Conservation (phyloP, 2,888 invertebrate genomes). For the Merodon equestris region DNA sequence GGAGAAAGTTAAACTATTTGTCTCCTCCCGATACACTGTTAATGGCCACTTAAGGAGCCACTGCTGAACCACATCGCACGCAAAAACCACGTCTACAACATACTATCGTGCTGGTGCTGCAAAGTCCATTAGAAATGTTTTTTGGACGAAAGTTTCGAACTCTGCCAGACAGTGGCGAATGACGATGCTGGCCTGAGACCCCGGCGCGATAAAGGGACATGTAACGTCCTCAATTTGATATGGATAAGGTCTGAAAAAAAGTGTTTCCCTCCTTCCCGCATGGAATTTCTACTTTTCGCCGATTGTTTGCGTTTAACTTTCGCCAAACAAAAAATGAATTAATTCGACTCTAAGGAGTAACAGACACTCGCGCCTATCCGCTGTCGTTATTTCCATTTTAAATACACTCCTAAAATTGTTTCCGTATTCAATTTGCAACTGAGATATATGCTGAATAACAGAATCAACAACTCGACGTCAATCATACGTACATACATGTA, state of each 20-base stretch:
- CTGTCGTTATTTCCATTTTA: constrained; percentile 33
- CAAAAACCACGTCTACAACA: constrained; percentile 57
- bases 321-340: not conserved
- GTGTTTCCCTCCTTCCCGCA: too few species aligned
- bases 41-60: constrained; percentile 67
- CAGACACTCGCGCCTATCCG: not conserved
- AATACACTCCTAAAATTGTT: constrained; percentile 54
- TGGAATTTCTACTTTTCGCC: too few species aligned
- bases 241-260: too few species aligned
- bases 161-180: constrained; percentile 29
- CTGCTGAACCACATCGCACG: constrained; percentile 63
- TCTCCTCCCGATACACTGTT: constrained; percentile 68
- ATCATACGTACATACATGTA: constrained; percentile 20
- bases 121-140: constrained; percentile 68
- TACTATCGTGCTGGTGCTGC: constrained; percentile 28
- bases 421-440: constrained; percentile 54
- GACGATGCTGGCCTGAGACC: too few species aligned
- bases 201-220: too few species aligned
- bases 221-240: too few species aligned
- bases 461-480: constrained; percentile 60
- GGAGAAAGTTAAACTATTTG: constrained; percentile 69
- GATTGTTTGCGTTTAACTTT: too few species aligned
- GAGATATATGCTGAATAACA: constrained; percentile 60
- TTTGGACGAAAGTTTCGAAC: constrained; percentile 58
- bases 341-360: constrained; percentile 6